Conservation (phyloP, 2,888 invertebrate genomes). For the Troides aeacus region DNA sequence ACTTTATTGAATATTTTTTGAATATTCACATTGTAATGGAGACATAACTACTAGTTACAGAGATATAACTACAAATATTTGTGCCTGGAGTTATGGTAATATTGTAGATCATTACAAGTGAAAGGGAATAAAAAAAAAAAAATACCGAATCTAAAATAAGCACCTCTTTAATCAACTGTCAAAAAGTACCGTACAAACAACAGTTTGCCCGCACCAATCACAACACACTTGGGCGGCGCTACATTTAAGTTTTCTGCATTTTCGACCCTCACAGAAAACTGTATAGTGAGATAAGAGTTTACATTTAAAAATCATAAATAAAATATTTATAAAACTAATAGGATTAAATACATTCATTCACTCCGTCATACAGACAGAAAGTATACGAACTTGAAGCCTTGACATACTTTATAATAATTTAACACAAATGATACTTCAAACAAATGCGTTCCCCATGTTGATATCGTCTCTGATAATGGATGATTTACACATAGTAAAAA, state of each 20-base stretch:
- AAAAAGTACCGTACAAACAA: constrained; percentile 71
- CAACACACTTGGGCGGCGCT: constrained; percentile 53
- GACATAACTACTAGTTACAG: too few species aligned
- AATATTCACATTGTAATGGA: too few species aligned
- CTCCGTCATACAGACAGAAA: constrained; percentile 59
- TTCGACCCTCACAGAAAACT: constrained; percentile 43
- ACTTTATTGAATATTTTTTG: too few species aligned
- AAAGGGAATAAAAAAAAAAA: constrained; percentile 20
- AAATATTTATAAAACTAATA: constrained; percentile 67
- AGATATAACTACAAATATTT: too few species aligned
- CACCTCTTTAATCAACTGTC: constrained; percentile 77
- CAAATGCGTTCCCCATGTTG: constrained; percentile 30
- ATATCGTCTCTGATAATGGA: constrained; percentile 34
- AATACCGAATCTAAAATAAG: constrained; percentile 53
- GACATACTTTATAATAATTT: constrained; percentile 56
- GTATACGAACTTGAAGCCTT: constrained; percentile 56
- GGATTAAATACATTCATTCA: constrained; percentile 77
- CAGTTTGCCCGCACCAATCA: constrained; percentile 53
- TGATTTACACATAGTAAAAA: constrained; percentile 43
- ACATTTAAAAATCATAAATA: constrained; percentile 48
- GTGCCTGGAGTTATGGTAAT: too few species aligned
- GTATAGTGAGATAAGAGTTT: constrained; percentile 55
- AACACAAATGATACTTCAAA: constrained; percentile 43
- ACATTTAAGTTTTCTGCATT: constrained; percentile 51
- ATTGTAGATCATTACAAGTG: background rate